Evolutionary conservation across 2,797 vertebrate species (phyloP).

Genomic region (Sebastes taczanowskii): DNA sequence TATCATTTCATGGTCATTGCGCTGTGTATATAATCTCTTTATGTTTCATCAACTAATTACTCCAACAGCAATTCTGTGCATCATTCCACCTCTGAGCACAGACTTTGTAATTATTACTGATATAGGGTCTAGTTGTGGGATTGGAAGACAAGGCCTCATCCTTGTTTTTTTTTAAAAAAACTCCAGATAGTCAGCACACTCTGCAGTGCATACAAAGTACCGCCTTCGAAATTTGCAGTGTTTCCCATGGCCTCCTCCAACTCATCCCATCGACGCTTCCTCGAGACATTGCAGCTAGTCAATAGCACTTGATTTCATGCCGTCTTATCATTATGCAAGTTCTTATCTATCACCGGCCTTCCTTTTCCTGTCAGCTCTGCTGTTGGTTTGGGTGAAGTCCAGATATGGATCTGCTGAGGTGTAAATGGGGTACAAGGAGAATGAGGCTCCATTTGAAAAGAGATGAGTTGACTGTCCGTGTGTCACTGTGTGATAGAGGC

Average conservation of each 20-base stretch:
- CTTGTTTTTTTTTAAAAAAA: constrained; percentile 39
- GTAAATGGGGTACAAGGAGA: constrained; percentile 64
- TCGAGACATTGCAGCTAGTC: constrained; percentile 58
- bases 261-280: constrained; percentile 57
- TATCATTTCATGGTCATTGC: constrained; percentile 58
- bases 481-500: constrained; percentile 60
- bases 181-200: constrained; percentile 39
- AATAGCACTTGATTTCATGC: constrained; percentile 67
- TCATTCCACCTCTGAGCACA: constrained; percentile 58
- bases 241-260: constrained; percentile 63
- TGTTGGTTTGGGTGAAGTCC: constrained; percentile 64
- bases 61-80: constrained; percentile 54
- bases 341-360: constrained; percentile 53
- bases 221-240: constrained; percentile 41
- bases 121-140: constrained; percentile 48
- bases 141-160: constrained; percentile 44
- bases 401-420: constrained; percentile 76
- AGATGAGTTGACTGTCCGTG: constrained; percentile 57
- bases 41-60: constrained; percentile 68
- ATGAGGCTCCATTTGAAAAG: constrained; percentile 55
- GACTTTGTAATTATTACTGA: constrained; percentile 64
- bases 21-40: constrained; percentile 46
- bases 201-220: constrained; percentile 57
- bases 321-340: constrained; percentile 60
- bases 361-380: constrained; percentile 42